These are phyloP conservation scores for Nothocercus julius DNA, from an alignment of 2,113 vertebrate species.

Conservation along the genomic window DNA sequence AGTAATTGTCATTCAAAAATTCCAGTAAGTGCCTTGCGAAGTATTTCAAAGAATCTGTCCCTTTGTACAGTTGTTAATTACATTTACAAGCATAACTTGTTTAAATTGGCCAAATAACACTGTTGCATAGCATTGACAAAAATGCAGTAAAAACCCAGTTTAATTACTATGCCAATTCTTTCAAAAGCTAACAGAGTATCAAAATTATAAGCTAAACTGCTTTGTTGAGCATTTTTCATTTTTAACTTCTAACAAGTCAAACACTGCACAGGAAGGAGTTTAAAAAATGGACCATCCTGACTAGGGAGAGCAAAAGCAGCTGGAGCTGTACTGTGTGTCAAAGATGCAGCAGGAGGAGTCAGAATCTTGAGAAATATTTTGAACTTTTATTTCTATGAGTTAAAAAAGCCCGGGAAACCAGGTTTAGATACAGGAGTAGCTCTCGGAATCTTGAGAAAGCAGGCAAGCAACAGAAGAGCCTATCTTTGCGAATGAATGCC, in stretches of 20 bases:
- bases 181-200: not conserved
- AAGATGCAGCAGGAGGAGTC: not conserved
- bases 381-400: not conserved
- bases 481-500: not conserved
- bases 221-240: not conserved
- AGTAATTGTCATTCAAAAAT: not conserved
- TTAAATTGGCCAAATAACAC: not conserved
- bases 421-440: not conserved
- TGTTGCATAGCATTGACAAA: not conserved
- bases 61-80: not conserved
- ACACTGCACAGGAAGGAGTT: not conserved
- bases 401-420: not conserved
- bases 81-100: not conserved
- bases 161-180: not conserved
- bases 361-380: not conserved
- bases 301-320: accelerated
- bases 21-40: not conserved
- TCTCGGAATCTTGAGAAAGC: not conserved
- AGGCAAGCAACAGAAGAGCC: not conserved
- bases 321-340: not conserved
- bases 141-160: not conserved
- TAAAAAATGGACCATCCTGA: not conserved
- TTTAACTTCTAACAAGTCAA: not conserved
- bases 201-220: not conserved
- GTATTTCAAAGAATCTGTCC: not conserved